Percentiles rank a stretch among this genome's conserved stretches.
Evolutionary conservation across 2,888 invertebrate species (phyloP).

Genomic region (Amphipoea oculea): DNA sequence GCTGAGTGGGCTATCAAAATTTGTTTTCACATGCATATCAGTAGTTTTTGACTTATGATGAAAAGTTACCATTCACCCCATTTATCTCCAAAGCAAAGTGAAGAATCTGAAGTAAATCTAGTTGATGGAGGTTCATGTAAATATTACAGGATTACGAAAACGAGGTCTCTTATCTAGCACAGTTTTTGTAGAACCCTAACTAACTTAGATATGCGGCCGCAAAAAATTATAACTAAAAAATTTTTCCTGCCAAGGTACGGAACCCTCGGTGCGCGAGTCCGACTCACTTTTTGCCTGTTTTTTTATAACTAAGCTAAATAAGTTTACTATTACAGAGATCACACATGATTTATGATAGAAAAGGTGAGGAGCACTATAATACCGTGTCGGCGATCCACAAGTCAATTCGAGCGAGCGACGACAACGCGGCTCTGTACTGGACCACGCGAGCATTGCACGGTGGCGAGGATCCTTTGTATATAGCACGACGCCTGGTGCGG

Average conservation of each 20-base stretch:
- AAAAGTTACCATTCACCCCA: not conserved
- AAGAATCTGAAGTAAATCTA: not conserved
- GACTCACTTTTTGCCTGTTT: not conserved
- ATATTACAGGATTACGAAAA: not conserved
- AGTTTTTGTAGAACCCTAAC: not conserved
- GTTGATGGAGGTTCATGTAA: not conserved
- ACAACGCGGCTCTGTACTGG: slow-evolving; percentile 96
- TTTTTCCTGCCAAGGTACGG: no score
- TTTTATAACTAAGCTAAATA: not conserved
- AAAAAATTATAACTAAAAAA: not conserved
- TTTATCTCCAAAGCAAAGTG: not conserved
- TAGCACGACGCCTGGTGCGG: slow-evolving; percentile 94
- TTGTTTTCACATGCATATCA: not conserved
- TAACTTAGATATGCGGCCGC: not conserved
- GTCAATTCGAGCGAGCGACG: slow-evolving; percentile 95
- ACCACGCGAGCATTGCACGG: slow-evolving; percentile 94
- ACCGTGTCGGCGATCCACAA: slow-evolving; percentile 96
- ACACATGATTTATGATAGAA: slow-evolving; percentile 94
- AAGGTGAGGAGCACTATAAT: slow-evolving; percentile 96
- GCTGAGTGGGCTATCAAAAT: not conserved
- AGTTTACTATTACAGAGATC: slow-evolving; percentile 88
- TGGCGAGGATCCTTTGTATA: slow-evolving; percentile 95
- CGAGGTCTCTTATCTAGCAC: not conserved
- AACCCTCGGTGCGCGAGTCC: not conserved
- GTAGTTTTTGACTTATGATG: not conserved